phyloP scores from a whole-genome alignment of 2,888 invertebrate genomes.

The Mythimna ferrago region DNA sequence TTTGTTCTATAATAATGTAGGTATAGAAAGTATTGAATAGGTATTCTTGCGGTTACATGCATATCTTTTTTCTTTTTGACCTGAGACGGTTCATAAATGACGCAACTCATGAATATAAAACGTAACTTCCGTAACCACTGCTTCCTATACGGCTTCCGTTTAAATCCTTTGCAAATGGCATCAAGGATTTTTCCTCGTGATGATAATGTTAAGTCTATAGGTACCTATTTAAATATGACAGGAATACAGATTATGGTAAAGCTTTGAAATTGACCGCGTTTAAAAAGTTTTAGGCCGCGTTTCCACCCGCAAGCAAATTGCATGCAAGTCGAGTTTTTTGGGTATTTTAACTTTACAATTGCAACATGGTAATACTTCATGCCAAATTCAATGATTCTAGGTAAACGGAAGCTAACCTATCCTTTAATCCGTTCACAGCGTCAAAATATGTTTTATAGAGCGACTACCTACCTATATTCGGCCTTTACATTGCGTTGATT shows the following conservation, averaged over 20 bases:
- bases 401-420: too few relatives aligned
- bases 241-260: conserved; percentile 20
- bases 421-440: too few relatives aligned
- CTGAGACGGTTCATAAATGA: background rate
- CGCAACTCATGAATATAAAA: conserved; percentile 12
- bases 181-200: conserved; percentile 49
- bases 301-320: too few relatives aligned
- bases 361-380: too few relatives aligned
- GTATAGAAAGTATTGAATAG: background rate
- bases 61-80: background rate
- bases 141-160: conserved; percentile 40
- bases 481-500: too few relatives aligned
- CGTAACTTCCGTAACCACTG: conserved; percentile 25
- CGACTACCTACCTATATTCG: too few relatives aligned
- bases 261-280: background rate
- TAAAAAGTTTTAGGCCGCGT: background rate
- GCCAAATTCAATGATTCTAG: too few relatives aligned
- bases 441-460: too few relatives aligned
- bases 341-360: too few relatives aligned
- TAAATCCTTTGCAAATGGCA: conserved; percentile 19
- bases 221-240: conserved; percentile 1
- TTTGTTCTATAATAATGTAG: background rate
- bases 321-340: too few relatives aligned
- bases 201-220: background rate
- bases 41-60: background rate